Evolutionary conservation across 2,888 invertebrate species (phyloP), one percentile per base, ranked within the genome.

Genomic region (Atherix ibis): DNA sequence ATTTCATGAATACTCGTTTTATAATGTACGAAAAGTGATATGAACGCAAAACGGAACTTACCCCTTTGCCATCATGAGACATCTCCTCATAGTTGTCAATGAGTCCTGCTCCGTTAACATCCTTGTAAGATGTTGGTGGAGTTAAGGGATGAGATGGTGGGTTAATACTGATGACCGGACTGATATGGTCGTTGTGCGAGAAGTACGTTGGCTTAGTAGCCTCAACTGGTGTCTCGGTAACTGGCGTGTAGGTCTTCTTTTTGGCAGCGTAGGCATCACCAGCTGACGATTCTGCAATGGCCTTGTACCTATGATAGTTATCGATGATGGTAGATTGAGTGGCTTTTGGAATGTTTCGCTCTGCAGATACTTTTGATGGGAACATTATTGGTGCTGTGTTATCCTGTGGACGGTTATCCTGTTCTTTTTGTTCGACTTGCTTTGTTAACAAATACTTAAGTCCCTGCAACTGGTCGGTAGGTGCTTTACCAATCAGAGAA

Each of bases 381-480:
- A 60, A 60, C 4, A 55, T 46, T 25, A 58, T 52, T 3, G 59
- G 59, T 0, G 59, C 49, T 1, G 53, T 57, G 36, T 44, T 57
- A 18, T 56, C 52, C 40, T 56, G 52, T 0, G 58, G 54, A 2
- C 48, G 46, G 16, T 18, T 2, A 1, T 13, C 12, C 18, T 10
- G 15, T 18, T 27, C n/a, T 12, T 2, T 13, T 35, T 52, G 49
- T 2, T 45, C 46, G 53, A 55, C 54, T 37, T 56, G 56, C 32
- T 57, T 56, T 32, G 56, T 54, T 27, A 68, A 44, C 4, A 69
- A 46, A 36, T 63, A 59, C 27, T 65, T 62, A 2, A 69, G 49
- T 2, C 67, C 68, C 43, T 66, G 56, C 14, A 70, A 53, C 49
- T 70, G 68, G 35, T 62, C 58, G 5, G 55, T 54, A 0, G 67